Base-by-base conservation (phyloP, 2,797 vertebrate genomes). In the Microctenopoma stevenorrisi region DNA sequence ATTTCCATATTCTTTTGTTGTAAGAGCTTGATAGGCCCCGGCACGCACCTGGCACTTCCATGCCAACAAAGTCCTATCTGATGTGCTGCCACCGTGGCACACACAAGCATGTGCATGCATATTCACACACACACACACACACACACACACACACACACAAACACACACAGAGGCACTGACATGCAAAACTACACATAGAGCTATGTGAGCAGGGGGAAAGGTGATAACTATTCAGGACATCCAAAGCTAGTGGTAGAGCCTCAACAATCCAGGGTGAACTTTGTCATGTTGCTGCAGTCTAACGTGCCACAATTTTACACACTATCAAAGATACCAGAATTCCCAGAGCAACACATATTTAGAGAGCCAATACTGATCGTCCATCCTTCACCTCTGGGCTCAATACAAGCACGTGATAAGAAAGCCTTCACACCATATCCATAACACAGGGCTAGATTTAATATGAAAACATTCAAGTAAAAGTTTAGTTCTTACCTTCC, bases 401-500 rank as follows among this genome's bases (percentile, higher is more conserved):
- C 56, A 54, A 26, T 68, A 57, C 28, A 55, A 78, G 80, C 64
- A 72, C 74, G 72, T 65, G 50, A 74, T 56, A 68, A 52, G 0
- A 38, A 63, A 73, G 83, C 72, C 22, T 66, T 81, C 73, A 50
- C n/a, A 12, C 70, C 2, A 56, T 5, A 52, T 18, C 30, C 40
- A 12, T 11, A 12, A 56, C 3, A 13, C 42, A 62, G 40, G 49
- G 55, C 47, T 15, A 25, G 46, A 30, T 68, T 65, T 44, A n/a
- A 71, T 12, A 12, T 42, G 14, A 47, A 26, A 26, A 49, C 58
- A 64, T 51, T 35, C 1, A 68, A 47, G 28, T 4, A 57, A 79
- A 91, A 88, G 73, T 84, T 84, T 12, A 33, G 60, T 69, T 71
- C 92, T 92, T 93, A 94, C 94, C 94, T 92, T 95, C 94, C 90